Percentiles rank a stretch among this genome's conserved stretches.
Evolutionary conservation across 2,113 vertebrate genomes (phyloP).

Genomic region (Brienomyrus longianalis): DNA sequence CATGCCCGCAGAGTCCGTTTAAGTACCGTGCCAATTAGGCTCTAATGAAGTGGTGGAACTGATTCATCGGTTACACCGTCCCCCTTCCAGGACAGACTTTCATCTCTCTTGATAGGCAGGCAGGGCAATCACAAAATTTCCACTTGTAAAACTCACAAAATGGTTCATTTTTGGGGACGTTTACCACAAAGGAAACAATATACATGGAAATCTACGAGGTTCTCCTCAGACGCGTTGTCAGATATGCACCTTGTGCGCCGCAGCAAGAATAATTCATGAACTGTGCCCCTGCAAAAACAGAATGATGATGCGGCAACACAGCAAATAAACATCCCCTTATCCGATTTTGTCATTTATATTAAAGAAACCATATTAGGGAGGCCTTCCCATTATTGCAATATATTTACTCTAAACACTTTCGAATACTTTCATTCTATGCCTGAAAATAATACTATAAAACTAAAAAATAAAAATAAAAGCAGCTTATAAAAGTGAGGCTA

Average conservation of each 20-base stretch:
- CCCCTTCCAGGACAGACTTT: conserved; percentile 29
- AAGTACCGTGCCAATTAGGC: conserved; percentile 33
- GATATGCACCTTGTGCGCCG: conserved; percentile 9
- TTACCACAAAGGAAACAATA: conserved; percentile 31
- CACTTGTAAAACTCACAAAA: conserved; percentile 38
- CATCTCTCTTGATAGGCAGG: conserved; percentile 41
- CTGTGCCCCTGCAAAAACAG: background rate
- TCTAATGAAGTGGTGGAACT: conserved; percentile 31
- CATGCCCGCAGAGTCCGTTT: conserved; percentile 30
- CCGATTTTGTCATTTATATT: background rate
- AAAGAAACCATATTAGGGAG: background rate
- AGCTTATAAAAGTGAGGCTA: background rate
- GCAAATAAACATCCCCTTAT: background rate
- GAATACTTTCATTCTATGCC: background rate
- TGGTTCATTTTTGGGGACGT: conserved; percentile 23
- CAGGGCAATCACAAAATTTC: conserved; percentile 35
- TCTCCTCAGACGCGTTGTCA: conserved; percentile 30
- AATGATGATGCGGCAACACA: background rate
- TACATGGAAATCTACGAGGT: conserved; percentile 26
- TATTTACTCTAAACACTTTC: background rate
- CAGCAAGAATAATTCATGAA: conserved; percentile 15
- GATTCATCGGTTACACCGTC: background rate
- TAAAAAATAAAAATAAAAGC: background rate
- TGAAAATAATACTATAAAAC: background rate
- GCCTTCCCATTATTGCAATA: background rate